Evolutionary conservation across 2,888 invertebrate species (phyloP).

Genomic region (Cephus rjabovi): DNA sequence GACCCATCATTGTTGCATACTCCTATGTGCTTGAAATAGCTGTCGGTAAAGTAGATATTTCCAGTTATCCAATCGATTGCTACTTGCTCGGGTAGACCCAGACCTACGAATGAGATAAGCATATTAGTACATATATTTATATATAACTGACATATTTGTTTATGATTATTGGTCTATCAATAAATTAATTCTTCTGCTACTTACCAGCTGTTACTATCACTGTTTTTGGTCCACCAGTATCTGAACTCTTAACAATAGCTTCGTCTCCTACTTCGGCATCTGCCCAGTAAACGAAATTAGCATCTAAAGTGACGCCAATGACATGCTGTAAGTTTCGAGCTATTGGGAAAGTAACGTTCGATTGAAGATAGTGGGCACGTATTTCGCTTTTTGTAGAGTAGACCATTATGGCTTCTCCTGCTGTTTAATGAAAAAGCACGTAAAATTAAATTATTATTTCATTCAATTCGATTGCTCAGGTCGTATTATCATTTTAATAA

Average conservation of each 20-base stretch:
- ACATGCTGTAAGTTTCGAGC: slow-evolving; percentile 70
- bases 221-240: slow-evolving; percentile 74
- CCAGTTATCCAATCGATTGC: slow-evolving; percentile 83
- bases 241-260: slow-evolving; percentile 74
- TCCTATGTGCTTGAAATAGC: slow-evolving; percentile 76
- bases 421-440: slow-evolving; percentile 56
- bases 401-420: slow-evolving; percentile 76
- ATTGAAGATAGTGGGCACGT: slow-evolving; percentile 73
- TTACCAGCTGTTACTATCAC: slow-evolving; percentile 66
- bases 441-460: neutral
- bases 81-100: slow-evolving; percentile 80
- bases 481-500: neutral
- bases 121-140: neutral
- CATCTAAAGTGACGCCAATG: slow-evolving; percentile 79
- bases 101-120: slow-evolving; percentile 63
- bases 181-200: neutral
- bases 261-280: slow-evolving; percentile 78
- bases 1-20: slow-evolving; percentile 79
- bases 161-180: neutral
- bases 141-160: neutral
- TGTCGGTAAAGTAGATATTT: slow-evolving; percentile 87
- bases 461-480: neutral
- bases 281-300: slow-evolving; percentile 81
- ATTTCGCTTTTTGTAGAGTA: slow-evolving; percentile 77
- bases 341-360: slow-evolving; percentile 68